These are phyloP conservation scores for Propithecus coquereli DNA, from an alignment of 2,113 vertebrate species.

Conservation along the genomic window DNA sequence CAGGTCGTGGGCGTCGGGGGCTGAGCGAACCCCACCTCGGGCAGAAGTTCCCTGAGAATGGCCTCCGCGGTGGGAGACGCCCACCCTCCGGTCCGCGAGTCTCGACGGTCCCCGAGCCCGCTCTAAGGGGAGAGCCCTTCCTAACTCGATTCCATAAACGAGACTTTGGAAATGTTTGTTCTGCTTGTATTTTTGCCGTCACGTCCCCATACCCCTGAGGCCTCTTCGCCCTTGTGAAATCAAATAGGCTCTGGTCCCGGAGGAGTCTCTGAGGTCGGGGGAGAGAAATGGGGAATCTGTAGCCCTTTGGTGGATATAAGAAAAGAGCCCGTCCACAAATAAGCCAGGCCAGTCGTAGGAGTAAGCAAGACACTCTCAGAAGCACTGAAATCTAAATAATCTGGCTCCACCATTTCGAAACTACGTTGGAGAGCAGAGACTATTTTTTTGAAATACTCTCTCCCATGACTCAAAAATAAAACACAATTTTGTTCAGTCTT, in stretches of 20 bases:
- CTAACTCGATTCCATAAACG: accelerated
- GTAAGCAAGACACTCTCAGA: neutral
- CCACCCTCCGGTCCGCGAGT: accelerated
- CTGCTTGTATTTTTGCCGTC: neutral
- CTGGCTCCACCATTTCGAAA: neutral
- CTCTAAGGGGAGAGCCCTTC: too few relatives aligned
- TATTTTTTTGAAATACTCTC: neutral
- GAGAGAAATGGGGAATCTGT: accelerated
- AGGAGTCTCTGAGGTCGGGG: accelerated
- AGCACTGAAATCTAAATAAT: neutral
- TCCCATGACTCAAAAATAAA: slow-evolving; percentile 9
- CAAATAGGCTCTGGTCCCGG: accelerated
- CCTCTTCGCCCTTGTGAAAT: neutral
- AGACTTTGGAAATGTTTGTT: accelerated
- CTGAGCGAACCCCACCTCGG: accelerated
- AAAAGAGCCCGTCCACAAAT: accelerated
- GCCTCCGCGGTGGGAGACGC: accelerated
- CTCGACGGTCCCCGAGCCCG: accelerated
- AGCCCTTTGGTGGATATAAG: neutral
- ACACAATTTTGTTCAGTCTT: neutral
- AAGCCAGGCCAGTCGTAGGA: accelerated
- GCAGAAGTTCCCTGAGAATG: accelerated
- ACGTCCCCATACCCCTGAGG: accelerated
- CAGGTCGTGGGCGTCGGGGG: too few relatives aligned
- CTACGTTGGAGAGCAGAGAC: neutral